Conservation (phyloP, 2,113 vertebrate genomes). For the Trachemys scripta region DNA sequence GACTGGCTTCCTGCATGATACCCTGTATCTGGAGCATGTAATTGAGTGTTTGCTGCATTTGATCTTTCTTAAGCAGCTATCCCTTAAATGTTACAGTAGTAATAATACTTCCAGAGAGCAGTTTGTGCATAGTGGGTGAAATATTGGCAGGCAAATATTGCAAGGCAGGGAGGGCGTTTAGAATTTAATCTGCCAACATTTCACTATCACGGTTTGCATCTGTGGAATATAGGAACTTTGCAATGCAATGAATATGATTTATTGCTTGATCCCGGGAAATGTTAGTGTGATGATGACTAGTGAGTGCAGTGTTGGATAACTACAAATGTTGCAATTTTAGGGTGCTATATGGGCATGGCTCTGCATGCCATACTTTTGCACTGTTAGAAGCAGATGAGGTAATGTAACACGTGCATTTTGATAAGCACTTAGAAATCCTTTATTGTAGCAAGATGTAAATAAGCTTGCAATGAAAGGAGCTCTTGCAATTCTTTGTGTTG, state of each 20-base stretch:
- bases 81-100: not conserved
- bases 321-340: accelerated
- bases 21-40: not conserved
- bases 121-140: not conserved
- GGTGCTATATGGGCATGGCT: not conserved
- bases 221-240: not conserved
- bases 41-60: not conserved
- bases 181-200: not conserved
- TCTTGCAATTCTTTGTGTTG: not conserved
- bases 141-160: accelerated
- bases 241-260: not conserved
- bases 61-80: not conserved
- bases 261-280: accelerated
- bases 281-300: not conserved
- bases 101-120: not conserved
- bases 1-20: not conserved
- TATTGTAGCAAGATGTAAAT: not conserved
- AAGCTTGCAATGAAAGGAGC: not conserved
- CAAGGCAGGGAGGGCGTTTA: not conserved
- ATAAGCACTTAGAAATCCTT: not conserved
- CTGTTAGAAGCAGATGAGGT: not conserved
- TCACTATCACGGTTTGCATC: not conserved
- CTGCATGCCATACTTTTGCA: not conserved
- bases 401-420: accelerated
- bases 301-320: not conserved